Evolutionary conservation across 2,113 vertebrate species (phyloP), one percentile per base, ranked within the genome.

Genomic region (Channa maculata): DNA sequence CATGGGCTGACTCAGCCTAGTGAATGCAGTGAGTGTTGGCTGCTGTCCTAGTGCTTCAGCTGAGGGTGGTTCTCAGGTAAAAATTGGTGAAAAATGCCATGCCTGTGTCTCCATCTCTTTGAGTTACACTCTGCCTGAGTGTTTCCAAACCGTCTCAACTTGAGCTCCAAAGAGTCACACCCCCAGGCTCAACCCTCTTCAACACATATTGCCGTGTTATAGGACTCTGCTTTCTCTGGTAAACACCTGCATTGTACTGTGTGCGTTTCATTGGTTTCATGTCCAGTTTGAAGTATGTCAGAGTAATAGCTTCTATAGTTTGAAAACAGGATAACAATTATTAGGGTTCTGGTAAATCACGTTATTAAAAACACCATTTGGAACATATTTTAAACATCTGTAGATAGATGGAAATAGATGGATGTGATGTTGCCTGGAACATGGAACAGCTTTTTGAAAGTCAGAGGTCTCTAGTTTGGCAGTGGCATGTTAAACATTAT

Each of bases 401-500:
- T 0, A 52, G 5, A 65, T 0, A 9, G 12, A 7, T 12, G 8
- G 24, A 24, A 24, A 24, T 24, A 24, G 24, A 24, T 24, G 24
- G 24, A 24, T 6, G 38, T 48, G 39, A 69, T 24, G 4, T 67
- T 57, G 46, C 38, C 51, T 41, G 38, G 55, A 75, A 66, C 45
- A 44, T 38, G 14, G 57, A 77, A 13, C 9, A 48, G 41, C 38
- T 71, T 63, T 62, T 49, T 50, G 3, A 49, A 65, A 52, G 77
- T 88, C 75, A 83, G 70, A 85, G 74, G 80, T 77, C 48, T 75
- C 6, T 38, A 57, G 65, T 82, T 75, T 72, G 55, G 77, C 72
- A 72, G 59, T 43, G 44, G 51, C 63, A 49, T 57, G 51, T 74
- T 63, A 65, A 79, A 84, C 59, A 61, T 74, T 77, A 77, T 73